These are phyloP conservation scores for Dastarcus helophoroides DNA, from an alignment of 2,888 invertebrate genomes.

Conservation along the genomic window DNA sequence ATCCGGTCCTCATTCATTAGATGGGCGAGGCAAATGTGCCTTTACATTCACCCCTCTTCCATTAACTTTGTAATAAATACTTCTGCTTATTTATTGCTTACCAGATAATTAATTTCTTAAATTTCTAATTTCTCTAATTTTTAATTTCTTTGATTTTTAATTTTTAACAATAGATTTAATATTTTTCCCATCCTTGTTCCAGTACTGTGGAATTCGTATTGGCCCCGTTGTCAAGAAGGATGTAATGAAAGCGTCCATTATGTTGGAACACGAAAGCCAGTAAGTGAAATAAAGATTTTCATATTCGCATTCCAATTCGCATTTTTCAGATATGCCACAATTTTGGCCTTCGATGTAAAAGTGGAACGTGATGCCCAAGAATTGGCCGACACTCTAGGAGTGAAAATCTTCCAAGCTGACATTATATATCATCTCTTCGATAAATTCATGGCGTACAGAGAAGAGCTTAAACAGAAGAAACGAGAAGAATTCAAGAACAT, in stretches of 20 bases:
- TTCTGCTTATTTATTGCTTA: too few relatives aligned
- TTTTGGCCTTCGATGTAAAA: constrained; percentile 99
- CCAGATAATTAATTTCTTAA: too few relatives aligned
- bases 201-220: constrained; percentile 97
- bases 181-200: constrained; percentile 36
- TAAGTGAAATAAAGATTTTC: constrained; percentile 54
- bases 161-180: too few relatives aligned
- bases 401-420: constrained; percentile 96
- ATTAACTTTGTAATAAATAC: too few relatives aligned
- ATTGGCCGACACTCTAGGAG: constrained; percentile 85
- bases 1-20: too few relatives aligned
- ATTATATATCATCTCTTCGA: constrained; percentile 99
- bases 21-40: too few relatives aligned
- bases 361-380: constrained; percentile 97
- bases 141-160: too few relatives aligned
- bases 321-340: constrained; percentile 76
- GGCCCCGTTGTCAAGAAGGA: constrained; percentile 99
- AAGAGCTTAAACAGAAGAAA: constrained; percentile 81
- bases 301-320: too few relatives aligned
- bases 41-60: too few relatives aligned
- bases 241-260: constrained; percentile 99
- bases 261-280: constrained; percentile 96
- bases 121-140: too few relatives aligned
- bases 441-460: constrained; percentile 85
- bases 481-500: constrained; percentile 92